Base-by-base conservation (phyloP, 2,888 invertebrate species). In the Ectemnius continuus region DNA sequence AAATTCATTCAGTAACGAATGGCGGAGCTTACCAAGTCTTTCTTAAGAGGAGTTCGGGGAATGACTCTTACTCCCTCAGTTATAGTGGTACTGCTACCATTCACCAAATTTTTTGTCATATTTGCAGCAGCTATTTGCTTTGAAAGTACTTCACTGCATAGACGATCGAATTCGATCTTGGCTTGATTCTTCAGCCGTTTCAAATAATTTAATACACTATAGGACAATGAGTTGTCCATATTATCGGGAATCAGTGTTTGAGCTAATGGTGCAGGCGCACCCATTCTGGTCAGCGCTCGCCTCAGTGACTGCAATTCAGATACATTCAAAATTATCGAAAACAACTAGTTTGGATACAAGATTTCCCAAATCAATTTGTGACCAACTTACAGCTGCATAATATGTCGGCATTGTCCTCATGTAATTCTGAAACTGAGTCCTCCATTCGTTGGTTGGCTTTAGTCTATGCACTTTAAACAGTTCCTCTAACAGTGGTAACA, bases 321-420 rank as follows among this genome's bases (percentile, higher is more conserved):
- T 72, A 20, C 45, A 36, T 18, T 45, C 1, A 3, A 23, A 3
- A 0, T 5, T 45, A 56, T 26, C 45, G 16, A 68, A 52, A 60
- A 23, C 2, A 28, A 45, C 47, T 26, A 16, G 57, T 61, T 45
- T 14, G 1, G n/a, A 58, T 45, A 36, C 61, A 70, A 57, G 1
- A 20, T 14, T 3, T 23, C 23, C 23, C 23, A 58, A 23, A 26
- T 13, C 46, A 0, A 59, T 57, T 28, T 4, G 23, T 23, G n/a
- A 46, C n/a, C 52, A 57, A 90, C 92, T 92, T 88, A 95, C 95
- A 84, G 94, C 94, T 65, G 95, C 95, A 91, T 99, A 99, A 91
- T 99, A 99, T 4, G 97, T 95, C 13, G 99, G 99, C 94, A 99
- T 97, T n/a, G 97, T 96, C 84, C 97, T 95, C 84, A 99, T 94